phyloP scores from a whole-genome alignment of 1,140 invertebrate species.

The Oncopeltus fasciatus region DNA sequence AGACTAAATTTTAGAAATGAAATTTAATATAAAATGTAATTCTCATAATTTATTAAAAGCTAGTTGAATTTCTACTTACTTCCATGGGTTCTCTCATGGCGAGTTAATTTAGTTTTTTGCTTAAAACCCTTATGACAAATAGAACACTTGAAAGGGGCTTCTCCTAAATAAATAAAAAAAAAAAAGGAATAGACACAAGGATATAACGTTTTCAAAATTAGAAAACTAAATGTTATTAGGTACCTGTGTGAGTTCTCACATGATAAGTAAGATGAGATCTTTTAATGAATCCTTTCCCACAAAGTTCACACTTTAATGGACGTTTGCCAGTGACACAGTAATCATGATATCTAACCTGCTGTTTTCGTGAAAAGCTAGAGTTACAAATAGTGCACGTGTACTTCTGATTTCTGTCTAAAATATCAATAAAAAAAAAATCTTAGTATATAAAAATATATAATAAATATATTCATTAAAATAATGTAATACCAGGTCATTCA shows the following conservation, averaged over 20 bases:
- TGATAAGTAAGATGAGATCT: conserved; percentile 13
- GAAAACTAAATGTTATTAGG: not conserved
- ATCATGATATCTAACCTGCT: conserved; percentile 13
- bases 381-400: conserved; percentile 13
- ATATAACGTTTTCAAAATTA: not conserved
- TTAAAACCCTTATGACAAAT: conserved; percentile 5
- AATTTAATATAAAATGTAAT: no score
- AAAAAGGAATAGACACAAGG: not conserved
- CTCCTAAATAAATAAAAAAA: not conserved
- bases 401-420: not conserved
- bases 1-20: no score
- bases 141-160: conserved; percentile 6
- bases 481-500: no score
- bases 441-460: no score
- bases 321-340: conserved; percentile 15
- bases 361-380: conserved; percentile 8
- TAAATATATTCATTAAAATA: no score
- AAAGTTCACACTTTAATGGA: conserved; percentile 14
- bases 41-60: no score
- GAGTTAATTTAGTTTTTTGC: conserved; percentile 8
- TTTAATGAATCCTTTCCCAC: conserved; percentile 15
- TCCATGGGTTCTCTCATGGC: conserved; percentile 9
- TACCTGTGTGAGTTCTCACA: conserved; percentile 14
- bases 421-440: no score
- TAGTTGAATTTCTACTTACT: no score